These are phyloP conservation scores for Crossocerus cetratus DNA, from an alignment of 2,888 invertebrate species.

Conservation along the genomic window DNA sequence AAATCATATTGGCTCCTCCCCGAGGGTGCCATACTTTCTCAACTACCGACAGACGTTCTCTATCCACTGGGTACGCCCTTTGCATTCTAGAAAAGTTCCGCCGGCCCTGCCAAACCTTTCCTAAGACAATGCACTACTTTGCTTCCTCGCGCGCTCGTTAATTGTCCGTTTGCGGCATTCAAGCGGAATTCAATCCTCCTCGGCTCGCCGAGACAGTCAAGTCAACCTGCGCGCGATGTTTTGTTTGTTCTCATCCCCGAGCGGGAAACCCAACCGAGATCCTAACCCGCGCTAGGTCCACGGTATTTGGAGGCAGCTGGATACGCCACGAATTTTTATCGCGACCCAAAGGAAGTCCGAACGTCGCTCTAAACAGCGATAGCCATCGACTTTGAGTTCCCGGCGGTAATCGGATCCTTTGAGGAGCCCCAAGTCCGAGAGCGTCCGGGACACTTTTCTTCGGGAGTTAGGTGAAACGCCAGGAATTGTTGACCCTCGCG, in stretches of 20 bases:
- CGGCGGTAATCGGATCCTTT: slow-evolving; percentile 1
- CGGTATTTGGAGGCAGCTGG: background rate
- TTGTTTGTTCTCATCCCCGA: slow-evolving; percentile 10
- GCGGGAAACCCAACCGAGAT: background rate
- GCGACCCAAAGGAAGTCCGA: background rate
- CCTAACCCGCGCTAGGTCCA: background rate
- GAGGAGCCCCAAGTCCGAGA: background rate
- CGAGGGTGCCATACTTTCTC: slow-evolving; percentile 53
- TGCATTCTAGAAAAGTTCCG: slow-evolving; percentile 56
- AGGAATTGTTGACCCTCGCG: slow-evolving; percentile 34
- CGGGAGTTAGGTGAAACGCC: slow-evolving; percentile 21
- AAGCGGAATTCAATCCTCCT: slow-evolving; percentile 45
- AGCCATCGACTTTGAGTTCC: background rate
- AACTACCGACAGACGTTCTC: slow-evolving; percentile 53
- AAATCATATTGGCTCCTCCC: slow-evolving; percentile 66
- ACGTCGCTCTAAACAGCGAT: background rate
- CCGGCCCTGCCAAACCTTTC: slow-evolving; percentile 47
- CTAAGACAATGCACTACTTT: slow-evolving; percentile 48
- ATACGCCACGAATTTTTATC: background rate
- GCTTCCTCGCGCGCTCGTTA: slow-evolving; percentile 47
- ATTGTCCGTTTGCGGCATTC: slow-evolving; percentile 45
- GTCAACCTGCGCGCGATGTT: slow-evolving; percentile 10
- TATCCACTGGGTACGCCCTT: slow-evolving; percentile 52
- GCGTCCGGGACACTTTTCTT: slow-evolving; percentile 5
- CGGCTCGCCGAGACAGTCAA: slow-evolving; percentile 26